Conservation (phyloP, 2,888 invertebrate genomes). For the Chaitophorus viminalis region DNA sequence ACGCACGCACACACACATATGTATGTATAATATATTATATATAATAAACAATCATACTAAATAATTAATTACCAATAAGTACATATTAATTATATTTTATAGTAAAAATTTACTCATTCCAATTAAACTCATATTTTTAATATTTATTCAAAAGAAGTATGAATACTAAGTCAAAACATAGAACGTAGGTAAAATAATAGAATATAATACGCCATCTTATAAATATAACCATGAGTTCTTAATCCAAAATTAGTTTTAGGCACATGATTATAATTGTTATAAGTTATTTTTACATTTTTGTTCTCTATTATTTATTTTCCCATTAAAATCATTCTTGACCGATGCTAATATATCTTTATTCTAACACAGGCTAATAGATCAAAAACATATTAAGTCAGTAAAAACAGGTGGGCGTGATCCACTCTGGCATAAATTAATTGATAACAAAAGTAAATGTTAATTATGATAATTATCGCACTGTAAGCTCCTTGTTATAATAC, state of each 20-base stretch:
- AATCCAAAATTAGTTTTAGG: constrained; percentile 38
- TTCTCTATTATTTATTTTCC: constrained; percentile 42
- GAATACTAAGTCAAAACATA: constrained; percentile 20
- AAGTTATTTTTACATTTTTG: constrained; percentile 54
- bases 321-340: constrained; percentile 50
- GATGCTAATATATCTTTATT: constrained; percentile 36
- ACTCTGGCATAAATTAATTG: constrained; percentile 45
- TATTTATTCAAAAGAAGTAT: constrained; percentile 18
- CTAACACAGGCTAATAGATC: constrained; percentile 40
- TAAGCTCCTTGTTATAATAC: constrained; percentile 40
- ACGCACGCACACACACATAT: too few species aligned
- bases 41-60: too few species aligned
- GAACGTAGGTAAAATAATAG: background rate
- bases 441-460: constrained; percentile 46
- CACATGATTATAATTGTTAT: constrained; percentile 54
- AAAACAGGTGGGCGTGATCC: constrained; percentile 56
- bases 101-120: background rate
- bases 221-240: constrained; percentile 48
- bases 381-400: constrained; percentile 53
- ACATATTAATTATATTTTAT: too few species aligned
- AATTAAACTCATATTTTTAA: background rate
- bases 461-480: constrained; percentile 56
- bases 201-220: constrained; percentile 23
- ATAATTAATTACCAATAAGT: too few species aligned
- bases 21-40: too few species aligned